Evolutionary conservation across 2,797 vertebrate genomes (phyloP).

Genomic region (Bufotes viridis): DNA sequence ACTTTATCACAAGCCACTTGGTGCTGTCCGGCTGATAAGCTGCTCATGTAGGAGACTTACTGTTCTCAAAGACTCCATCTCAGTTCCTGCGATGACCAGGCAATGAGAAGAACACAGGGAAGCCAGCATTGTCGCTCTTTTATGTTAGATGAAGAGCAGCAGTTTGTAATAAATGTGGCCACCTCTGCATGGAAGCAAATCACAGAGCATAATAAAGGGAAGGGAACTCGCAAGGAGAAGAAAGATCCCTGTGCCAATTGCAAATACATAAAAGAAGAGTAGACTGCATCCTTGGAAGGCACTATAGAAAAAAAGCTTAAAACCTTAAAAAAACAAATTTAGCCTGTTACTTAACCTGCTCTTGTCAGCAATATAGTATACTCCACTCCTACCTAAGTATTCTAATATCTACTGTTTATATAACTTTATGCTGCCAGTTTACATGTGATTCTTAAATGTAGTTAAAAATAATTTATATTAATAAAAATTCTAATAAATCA

Average conservation of each 20-base stretch:
- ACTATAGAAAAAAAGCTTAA: not conserved
- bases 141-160: conserved; percentile 33
- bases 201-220: conserved; percentile 44
- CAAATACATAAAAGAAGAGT: conserved; percentile 24
- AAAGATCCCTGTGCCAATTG: conserved; percentile 6
- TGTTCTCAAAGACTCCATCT: conserved; percentile 55
- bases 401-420: not conserved
- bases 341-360: not conserved
- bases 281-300: not conserved
- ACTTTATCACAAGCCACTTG: conserved; percentile 47
- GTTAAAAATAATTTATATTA: no score
- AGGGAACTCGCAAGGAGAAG: not conserved
- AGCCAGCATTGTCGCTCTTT: conserved; percentile 22
- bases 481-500: no score
- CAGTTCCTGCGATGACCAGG: conserved; percentile 54
- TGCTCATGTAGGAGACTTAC: conserved; percentile 29
- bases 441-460: not conserved
- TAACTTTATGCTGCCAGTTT: not conserved
- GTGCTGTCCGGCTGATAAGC: conserved; percentile 54
- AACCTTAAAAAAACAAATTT: not conserved
- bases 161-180: conserved; percentile 36
- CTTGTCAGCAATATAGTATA: not conserved
- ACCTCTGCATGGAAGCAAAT: conserved; percentile 29
- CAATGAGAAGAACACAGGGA: conserved; percentile 25
- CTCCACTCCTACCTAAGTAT: not conserved